These are phyloP conservation scores for Harpagus bidentatus DNA, from an alignment of 2,113 vertebrate species.

Conservation along the genomic window DNA sequence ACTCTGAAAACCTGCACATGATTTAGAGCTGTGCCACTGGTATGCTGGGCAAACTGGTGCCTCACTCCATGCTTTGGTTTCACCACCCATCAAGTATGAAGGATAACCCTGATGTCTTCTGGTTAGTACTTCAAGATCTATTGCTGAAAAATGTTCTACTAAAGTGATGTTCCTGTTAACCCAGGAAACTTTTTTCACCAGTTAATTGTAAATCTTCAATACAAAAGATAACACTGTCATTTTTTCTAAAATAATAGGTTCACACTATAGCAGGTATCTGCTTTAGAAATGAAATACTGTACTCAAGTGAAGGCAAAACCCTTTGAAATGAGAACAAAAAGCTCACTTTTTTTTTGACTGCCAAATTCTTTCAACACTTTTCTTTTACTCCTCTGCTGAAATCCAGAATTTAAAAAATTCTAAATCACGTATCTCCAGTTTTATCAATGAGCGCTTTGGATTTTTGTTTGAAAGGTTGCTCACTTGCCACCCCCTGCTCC, in stretches of 20 bases:
- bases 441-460: not conserved
- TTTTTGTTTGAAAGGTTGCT: slow-evolving; percentile 1
- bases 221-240: not conserved
- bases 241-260: slow-evolving; percentile 11
- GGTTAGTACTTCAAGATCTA: not conserved
- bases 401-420: not conserved
- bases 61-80: not conserved
- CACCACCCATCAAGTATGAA: not conserved
- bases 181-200: not conserved
- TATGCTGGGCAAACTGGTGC: not conserved
- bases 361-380: not conserved
- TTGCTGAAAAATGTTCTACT: not conserved
- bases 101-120: not conserved
- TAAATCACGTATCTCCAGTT: not conserved
- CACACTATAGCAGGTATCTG: not conserved
- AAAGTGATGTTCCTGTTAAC: not conserved
- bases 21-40: not conserved
- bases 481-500: not conserved
- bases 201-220: not conserved
- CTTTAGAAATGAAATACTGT: slow-evolving; percentile 38
- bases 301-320: not conserved
- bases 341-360: not conserved
- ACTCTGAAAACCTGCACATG: not conserved
- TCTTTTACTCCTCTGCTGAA: not conserved
- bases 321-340: slow-evolving; percentile 15